Conservation (phyloP, 2,888 invertebrate genomes). For the Caenorhabditis becei region DNA sequence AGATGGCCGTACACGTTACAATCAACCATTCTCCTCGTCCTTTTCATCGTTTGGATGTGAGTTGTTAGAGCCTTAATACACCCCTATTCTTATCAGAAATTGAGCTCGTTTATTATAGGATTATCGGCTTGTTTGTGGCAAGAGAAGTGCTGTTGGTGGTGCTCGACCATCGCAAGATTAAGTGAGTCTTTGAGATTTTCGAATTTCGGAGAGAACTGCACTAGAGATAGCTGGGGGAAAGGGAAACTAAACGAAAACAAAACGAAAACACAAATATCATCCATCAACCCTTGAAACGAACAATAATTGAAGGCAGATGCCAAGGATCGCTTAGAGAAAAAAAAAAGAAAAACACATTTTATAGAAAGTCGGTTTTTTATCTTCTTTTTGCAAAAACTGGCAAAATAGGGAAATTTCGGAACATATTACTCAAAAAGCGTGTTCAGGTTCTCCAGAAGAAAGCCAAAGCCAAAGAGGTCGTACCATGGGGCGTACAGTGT, state of each 20-base stretch:
- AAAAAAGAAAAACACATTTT: background rate
- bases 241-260: background rate
- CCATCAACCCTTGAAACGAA: constrained; percentile 56
- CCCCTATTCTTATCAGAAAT: constrained; percentile 16
- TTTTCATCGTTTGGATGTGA: constrained; percentile 61
- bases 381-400: too few species aligned
- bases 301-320: constrained; percentile 53
- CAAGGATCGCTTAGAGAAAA: background rate
- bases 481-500: constrained; percentile 58
- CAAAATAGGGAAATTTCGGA: too few species aligned
- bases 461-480: constrained; percentile 28
- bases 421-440: too few species aligned
- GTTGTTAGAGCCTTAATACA: constrained; percentile 6
- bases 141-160: constrained; percentile 60
- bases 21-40: constrained; percentile 49
- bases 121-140: constrained; percentile 59
- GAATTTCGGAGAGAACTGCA: background rate
- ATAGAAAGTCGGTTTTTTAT: background rate
- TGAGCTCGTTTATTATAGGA: constrained; percentile 41
- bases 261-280: constrained; percentile 43
- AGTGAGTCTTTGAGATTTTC: constrained; percentile 42
- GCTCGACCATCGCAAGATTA: constrained; percentile 55
- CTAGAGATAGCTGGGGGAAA: background rate
- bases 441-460: constrained; percentile 41
- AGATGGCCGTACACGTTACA: constrained; percentile 48